Evolutionary conservation across 2,888 invertebrate genomes (phyloP), one percentile per base, ranked within the genome.

Genomic region (Colletes collaris): DNA sequence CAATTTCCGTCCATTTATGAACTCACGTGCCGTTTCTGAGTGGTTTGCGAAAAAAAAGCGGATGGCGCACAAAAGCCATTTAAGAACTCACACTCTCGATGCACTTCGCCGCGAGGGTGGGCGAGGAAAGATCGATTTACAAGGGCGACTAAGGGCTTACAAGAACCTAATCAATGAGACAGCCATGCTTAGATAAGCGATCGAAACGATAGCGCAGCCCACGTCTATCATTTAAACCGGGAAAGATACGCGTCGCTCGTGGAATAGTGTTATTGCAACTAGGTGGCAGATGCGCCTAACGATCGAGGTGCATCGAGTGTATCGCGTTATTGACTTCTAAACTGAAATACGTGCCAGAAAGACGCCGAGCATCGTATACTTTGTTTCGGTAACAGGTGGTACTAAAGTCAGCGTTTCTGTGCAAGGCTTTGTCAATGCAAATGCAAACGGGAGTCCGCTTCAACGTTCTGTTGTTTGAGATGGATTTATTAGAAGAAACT

Each of bases 141-240:
- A 49, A 71, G 49, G 58, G 58, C 46, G 52, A 56, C 53, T 65
- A 53, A 77, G 59, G 40, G 67, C 27, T 19, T 46, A 53, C 37
- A 44, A 72, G 78, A 49, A 52, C 59, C 79, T 72, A 78, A 79
- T 79, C 79, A 79, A 77, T 50, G 64, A 50, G 78, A 65, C 69
- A 67, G 67, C 19, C 40, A 55, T 52, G 56, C 62, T 7, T 49
- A 53, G 79, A 71, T 79, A 78, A 79, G 62, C 67, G 79, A 77
- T 78, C 71, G 64, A 70, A 66, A 71, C 52, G 79, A 79, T 78
- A 77, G 63, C 37, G 50, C 40, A 71, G 65, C 8, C 13, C 60
- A 10, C n/a, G 62, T 63, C 56, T 56, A 68, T 76, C 76, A 63
- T 76, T 77, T 76, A 76, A 58, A 44, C 58, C 2, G 52, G 77